These are phyloP conservation scores for Salticus scenicus DNA, from an alignment of 2,888 invertebrate genomes.

Conservation along the genomic window DNA sequence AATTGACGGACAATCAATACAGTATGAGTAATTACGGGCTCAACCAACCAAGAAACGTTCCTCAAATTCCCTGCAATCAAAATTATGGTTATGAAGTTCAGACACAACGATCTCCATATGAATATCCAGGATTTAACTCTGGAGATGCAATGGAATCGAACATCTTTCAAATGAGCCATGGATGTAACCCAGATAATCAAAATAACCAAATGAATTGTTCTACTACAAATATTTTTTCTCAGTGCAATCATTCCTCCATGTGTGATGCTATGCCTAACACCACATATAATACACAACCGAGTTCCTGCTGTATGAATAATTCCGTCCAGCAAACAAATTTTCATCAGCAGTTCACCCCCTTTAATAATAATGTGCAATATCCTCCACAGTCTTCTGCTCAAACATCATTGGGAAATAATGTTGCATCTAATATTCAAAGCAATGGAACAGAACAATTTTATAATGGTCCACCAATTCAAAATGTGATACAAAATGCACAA, in stretches of 20 bases:
- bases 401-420: background rate
- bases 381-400: background rate
- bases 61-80: slow-evolving; percentile 34
- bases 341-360: slow-evolving; percentile 6
- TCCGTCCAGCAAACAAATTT: slow-evolving; percentile 7
- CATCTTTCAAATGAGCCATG: slow-evolving; percentile 10
- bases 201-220: slow-evolving; percentile 16
- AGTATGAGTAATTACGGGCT: slow-evolving; percentile 3
- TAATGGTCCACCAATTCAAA: no score
- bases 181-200: slow-evolving; percentile 16
- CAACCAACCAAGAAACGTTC: slow-evolving; percentile 24
- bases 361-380: slow-evolving; percentile 36
- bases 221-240: slow-evolving; percentile 29
- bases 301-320: slow-evolving; percentile 23
- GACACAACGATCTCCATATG: slow-evolving; percentile 23
- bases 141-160: background rate
- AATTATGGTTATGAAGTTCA: slow-evolving; percentile 25
- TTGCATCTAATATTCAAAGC: background rate
- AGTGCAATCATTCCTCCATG: slow-evolving; percentile 36
- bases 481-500: slow-evolving; percentile 24
- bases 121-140: slow-evolving; percentile 24
- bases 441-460: no score
- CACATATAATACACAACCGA: no score
- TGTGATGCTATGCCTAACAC: no score
- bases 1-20: slow-evolving; percentile 21